A percentile compares a stretch with the other conserved stretches of the same genome.
phyloP scores from a whole-genome alignment of 2,797 vertebrate genomes.

The Acanthornis magna region DNA sequence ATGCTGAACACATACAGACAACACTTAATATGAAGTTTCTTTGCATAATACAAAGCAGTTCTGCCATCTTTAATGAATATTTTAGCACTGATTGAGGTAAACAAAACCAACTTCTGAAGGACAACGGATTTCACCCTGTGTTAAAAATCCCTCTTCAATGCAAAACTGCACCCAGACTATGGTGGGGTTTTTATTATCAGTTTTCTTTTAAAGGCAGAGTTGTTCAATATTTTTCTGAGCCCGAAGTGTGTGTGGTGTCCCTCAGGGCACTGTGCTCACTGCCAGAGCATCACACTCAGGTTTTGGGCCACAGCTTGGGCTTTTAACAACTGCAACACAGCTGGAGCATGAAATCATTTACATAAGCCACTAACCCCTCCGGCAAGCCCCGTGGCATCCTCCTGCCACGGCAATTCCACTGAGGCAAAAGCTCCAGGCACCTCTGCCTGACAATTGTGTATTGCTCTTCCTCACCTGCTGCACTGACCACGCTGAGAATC shows the following conservation, averaged over 20 bases:
- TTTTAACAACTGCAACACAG: background rate
- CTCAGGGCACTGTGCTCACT: background rate
- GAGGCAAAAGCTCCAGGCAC: background rate
- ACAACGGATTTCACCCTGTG: constrained; percentile 57
- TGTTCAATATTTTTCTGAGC: background rate
- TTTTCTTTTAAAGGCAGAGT: background rate
- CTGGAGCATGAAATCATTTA: background rate
- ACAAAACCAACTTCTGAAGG: constrained; percentile 73
- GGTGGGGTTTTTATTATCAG: background rate
- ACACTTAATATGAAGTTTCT: constrained; percentile 58
- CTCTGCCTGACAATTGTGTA: background rate
- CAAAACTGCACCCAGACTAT: constrained; percentile 53
- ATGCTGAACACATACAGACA: constrained; percentile 60
- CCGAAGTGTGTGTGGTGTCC: background rate
- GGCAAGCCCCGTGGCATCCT: background rate
- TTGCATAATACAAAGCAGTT: constrained; percentile 71
- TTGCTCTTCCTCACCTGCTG: background rate
- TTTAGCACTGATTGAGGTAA: constrained; percentile 78
- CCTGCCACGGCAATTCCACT: background rate
- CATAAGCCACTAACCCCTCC: background rate
- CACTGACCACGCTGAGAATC: background rate
- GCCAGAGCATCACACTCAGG: background rate
- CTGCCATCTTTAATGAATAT: constrained; percentile 75
- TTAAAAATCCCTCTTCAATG: constrained; percentile 31
- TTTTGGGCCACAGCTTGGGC: background rate